Evolutionary conservation across 2,888 invertebrate species (phyloP).

Genomic region (Polyploca ridens): DNA sequence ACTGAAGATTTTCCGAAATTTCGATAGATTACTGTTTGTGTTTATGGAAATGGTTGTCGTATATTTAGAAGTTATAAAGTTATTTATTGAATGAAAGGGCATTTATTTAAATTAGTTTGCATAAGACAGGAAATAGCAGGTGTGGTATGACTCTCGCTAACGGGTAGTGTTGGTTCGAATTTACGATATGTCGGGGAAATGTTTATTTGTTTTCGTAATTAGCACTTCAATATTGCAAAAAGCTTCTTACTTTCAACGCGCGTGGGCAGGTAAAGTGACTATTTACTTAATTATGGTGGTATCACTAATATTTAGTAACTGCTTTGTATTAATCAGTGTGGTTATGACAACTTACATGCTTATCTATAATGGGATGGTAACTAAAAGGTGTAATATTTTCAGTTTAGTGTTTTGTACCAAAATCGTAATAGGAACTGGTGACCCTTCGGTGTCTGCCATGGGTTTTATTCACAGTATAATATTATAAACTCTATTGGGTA

Average conservation of each 20-base stretch:
- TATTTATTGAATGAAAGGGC: neutral
- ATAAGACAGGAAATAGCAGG: conserved; percentile 3
- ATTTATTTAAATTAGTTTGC: conserved; percentile 1
- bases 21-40: no score
- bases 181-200: conserved; percentile 4
- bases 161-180: neutral
- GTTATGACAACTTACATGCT: neutral
- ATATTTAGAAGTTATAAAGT: neutral
- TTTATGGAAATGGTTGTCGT: neutral
- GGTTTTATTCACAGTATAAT: no score
- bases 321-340: neutral
- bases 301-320: neutral
- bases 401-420: no score
- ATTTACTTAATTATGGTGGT: neutral
- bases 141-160: neutral
- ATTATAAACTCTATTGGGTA: no score
- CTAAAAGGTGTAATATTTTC: no score
- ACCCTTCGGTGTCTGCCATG: no score
- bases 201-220: neutral
- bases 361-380: no score
- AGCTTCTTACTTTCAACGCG: neutral
- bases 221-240: conserved; percentile 1
- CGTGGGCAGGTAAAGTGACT: neutral
- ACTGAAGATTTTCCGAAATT: no score
- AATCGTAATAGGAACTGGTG: no score